Conservation (phyloP, 1,140 invertebrate species). For the Pachyrhynchus sulphureomaculatus region DNA sequence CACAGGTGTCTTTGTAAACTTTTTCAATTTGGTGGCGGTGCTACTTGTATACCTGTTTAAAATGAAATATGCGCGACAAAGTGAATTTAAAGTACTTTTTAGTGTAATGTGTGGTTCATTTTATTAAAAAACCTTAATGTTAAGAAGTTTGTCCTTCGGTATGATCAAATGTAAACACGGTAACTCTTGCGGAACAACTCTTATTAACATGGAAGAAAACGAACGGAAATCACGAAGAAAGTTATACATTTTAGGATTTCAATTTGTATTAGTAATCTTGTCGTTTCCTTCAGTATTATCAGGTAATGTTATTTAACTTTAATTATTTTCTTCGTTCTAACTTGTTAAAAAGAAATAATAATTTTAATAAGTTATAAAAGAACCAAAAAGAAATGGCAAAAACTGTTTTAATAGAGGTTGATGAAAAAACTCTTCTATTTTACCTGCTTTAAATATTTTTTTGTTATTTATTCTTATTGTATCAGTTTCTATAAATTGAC, state of each 20-base stretch:
- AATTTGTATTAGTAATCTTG: not conserved
- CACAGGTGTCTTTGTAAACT: constrained; percentile 21
- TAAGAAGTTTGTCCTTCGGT: not conserved
- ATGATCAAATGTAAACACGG: constrained; percentile 11
- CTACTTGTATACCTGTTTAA: not conserved
- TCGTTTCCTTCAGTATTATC: not conserved
- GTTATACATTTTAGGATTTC: not conserved
- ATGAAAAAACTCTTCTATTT: too few species aligned
- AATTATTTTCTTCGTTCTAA: too few species aligned
- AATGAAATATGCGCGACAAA: not conserved
- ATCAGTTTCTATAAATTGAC: too few species aligned
- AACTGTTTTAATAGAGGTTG: too few species aligned
- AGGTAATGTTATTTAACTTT: too few species aligned
- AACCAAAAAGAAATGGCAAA: too few species aligned
- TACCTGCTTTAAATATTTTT: too few species aligned
- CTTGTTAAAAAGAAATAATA: too few species aligned
- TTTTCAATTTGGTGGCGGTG: not conserved
- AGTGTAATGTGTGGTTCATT: constrained; percentile 5
- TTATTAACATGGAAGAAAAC: constrained; percentile 6
- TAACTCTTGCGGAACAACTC: not conserved
- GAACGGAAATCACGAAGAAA: not conserved
- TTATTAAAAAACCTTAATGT: not conserved
- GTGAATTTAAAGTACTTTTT: not conserved
- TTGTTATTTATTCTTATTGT: too few species aligned
- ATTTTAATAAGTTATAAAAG: too few species aligned